Evolutionary conservation across 2,113 vertebrate genomes (phyloP).

Genomic region (rat (Rattus norvegicus)): DNA sequence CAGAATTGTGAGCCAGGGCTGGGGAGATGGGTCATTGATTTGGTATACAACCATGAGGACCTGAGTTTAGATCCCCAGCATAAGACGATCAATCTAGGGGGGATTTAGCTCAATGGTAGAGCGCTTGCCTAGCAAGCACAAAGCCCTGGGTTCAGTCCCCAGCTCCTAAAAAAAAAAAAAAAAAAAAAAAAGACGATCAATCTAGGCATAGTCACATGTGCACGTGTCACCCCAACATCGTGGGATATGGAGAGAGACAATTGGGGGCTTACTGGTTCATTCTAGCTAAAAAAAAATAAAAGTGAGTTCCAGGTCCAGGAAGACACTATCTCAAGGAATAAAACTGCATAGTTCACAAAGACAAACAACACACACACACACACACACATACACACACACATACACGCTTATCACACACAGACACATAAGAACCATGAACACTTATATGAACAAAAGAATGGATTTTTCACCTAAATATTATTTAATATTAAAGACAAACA

Average conservation of each 20-base stretch:
- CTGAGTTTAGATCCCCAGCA: background rate
- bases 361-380: background rate
- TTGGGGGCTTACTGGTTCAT: background rate
- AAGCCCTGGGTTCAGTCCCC: too few relatives aligned
- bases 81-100: too few relatives aligned
- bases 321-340: background rate
- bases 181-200: too few relatives aligned
- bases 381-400: background rate
- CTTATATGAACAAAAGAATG: background rate
- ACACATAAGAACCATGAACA: background rate
- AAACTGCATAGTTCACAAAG: background rate
- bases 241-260: too few relatives aligned
- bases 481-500: slow-evolving; percentile 37
- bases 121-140: too few relatives aligned
- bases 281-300: background rate
- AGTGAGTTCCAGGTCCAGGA: background rate
- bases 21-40: background rate
- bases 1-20: background rate
- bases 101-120: too few relatives aligned
- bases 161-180: too few relatives aligned
- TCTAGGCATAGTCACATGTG: background rate
- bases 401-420: background rate
- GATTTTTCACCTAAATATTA: slow-evolving; percentile 2
- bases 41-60: background rate
- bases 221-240: background rate